A percentile compares a stretch with the other conserved stretches of the same genome.
phyloP scores from a whole-genome alignment of 2,888 invertebrate species.

The Tholera decimalis region DNA sequence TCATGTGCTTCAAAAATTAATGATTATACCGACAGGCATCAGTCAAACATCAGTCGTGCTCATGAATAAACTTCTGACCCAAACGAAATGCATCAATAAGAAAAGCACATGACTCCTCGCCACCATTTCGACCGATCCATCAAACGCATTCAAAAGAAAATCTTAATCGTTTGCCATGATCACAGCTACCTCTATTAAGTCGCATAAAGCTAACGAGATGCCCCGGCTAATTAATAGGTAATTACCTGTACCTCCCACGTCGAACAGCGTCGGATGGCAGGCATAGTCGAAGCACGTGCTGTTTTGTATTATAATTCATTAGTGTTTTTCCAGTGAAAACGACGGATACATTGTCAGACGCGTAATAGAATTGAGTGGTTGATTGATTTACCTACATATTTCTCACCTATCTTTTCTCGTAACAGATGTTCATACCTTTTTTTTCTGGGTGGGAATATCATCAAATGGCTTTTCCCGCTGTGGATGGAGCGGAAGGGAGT shows the following conservation, averaged over 20 bases:
- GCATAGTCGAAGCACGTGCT: constrained; percentile 55
- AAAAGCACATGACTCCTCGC: too few relatives aligned
- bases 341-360: constrained; percentile 37
- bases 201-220: constrained; percentile 32
- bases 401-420: background rate
- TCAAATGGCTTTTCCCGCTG: too few relatives aligned
- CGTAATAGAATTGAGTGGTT: constrained; percentile 11
- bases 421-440: background rate
- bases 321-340: constrained; percentile 63
- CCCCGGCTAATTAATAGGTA: constrained; percentile 51
- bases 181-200: background rate
- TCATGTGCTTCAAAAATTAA: too few relatives aligned
- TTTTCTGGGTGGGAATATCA: too few relatives aligned
- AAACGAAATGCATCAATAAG: too few relatives aligned
- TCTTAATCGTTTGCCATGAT: too few relatives aligned
- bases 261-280: constrained; percentile 21
- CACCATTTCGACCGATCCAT: too few relatives aligned
- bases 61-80: too few relatives aligned
- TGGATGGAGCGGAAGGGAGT: too few relatives aligned
- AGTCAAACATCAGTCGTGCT: too few relatives aligned
- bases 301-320: constrained; percentile 63
- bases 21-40: too few relatives aligned
- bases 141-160: background rate
- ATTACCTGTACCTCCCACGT: constrained; percentile 63
- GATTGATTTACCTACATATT: constrained; percentile 1